Conservation (phyloP, 1,140 invertebrate species). For the Anastrepha obliqua region DNA sequence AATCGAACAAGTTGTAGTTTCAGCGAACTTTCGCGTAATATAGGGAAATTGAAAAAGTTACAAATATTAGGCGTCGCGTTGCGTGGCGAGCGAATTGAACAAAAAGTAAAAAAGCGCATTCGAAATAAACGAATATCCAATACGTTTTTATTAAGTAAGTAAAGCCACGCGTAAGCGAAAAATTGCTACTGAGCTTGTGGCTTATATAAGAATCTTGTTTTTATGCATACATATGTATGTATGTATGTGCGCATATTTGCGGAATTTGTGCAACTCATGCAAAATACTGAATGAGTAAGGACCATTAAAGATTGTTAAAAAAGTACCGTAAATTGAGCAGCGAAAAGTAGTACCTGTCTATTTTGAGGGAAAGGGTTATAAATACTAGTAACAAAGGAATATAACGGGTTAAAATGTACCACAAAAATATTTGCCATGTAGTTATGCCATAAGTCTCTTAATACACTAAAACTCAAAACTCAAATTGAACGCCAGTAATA, state of each 20-base stretch:
- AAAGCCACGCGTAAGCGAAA: background rate
- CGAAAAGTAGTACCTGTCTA: too few relatives aligned
- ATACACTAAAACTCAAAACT: too few relatives aligned
- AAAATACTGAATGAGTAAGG: background rate
- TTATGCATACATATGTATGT: background rate
- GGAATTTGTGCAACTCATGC: background rate
- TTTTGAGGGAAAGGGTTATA: too few relatives aligned
- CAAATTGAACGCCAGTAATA: too few relatives aligned
- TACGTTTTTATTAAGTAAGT: constrained; percentile 17
- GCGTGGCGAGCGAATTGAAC: background rate
- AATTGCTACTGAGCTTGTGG: background rate
- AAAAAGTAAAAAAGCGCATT: background rate
- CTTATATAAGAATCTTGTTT: background rate
- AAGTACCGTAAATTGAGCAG: too few relatives aligned
- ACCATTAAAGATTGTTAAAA: background rate
- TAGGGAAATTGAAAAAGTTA: constrained; percentile 33
- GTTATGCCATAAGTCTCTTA: too few relatives aligned
- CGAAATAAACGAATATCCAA: background rate
- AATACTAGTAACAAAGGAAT: too few relatives aligned
- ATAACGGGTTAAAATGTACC: too few relatives aligned
- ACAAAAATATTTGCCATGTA: too few relatives aligned
- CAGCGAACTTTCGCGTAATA: constrained; percentile 12
- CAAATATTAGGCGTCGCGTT: background rate
- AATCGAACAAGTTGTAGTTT: background rate
- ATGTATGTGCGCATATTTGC: background rate